These are phyloP conservation scores for Chanos chanos DNA, from an alignment of 2,797 vertebrate genomes.

Conservation along the genomic window DNA sequence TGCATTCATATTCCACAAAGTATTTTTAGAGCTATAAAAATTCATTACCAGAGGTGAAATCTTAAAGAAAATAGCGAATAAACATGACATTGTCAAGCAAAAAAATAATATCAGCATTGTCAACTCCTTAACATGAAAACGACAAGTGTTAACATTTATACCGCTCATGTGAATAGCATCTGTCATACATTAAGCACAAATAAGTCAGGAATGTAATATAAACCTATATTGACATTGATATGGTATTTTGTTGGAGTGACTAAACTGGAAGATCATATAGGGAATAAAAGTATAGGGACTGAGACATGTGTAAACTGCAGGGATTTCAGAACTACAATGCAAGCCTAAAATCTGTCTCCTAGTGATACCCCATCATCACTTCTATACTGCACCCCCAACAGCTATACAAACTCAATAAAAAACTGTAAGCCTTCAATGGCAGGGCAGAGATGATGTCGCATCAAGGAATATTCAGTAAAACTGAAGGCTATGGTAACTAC, in stretches of 20 bases:
- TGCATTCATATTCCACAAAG: background rate
- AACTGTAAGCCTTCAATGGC: conserved; percentile 5
- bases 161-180: too few species aligned
- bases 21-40: too few species aligned
- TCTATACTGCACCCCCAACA: background rate
- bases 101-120: conserved; percentile 20
- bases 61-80: background rate
- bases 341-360: background rate
- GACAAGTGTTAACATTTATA: too few species aligned
- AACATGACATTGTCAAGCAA: background rate
- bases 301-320: conserved; percentile 9
- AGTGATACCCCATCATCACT: conserved; percentile 11
- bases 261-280: background rate
- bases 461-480: too few species aligned
- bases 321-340: conserved; percentile 8
- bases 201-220: too few species aligned
- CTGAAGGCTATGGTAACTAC: too few species aligned
- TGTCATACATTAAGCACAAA: too few species aligned
- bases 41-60: too few species aligned
- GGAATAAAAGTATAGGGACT: background rate
- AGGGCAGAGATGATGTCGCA: background rate
- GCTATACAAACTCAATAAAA: background rate
- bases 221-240: too few species aligned
- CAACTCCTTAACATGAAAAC: conserved; percentile 12
- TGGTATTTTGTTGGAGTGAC: background rate